A percentile compares a stretch with the other conserved stretches of the same genome.
phyloP scores from a whole-genome alignment of 92 coral and sea anemone genomes.

The Siderastrea radians region DNA sequence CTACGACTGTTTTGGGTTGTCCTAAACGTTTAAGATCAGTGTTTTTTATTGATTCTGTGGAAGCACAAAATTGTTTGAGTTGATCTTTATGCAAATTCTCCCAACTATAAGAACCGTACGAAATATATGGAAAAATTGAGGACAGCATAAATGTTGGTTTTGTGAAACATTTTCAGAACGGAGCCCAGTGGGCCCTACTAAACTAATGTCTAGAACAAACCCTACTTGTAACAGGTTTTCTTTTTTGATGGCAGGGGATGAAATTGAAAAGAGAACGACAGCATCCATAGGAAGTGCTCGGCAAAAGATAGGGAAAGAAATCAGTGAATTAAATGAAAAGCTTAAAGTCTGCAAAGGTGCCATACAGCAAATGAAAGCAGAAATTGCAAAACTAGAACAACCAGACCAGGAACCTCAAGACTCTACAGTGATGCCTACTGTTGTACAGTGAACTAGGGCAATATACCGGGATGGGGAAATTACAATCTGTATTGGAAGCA shows the following conservation, averaged over 20 bases:
- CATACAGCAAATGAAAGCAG: conserved; percentile 85
- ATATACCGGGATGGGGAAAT: background rate
- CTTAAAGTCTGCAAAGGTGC: conserved; percentile 91
- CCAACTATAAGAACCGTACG: no score
- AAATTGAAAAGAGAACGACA: conserved; percentile 86
- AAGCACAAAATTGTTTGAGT: no score
- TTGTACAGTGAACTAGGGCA: background rate
- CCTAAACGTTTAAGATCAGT: no score
- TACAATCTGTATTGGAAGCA: background rate
- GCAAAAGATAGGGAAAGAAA: conserved; percentile 94
- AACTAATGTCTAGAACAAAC: no score
- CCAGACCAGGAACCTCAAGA: conserved; percentile 76
- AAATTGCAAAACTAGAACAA: conserved; percentile 87
- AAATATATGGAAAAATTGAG: no score
- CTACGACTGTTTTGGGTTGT: no score
- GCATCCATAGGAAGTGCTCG: conserved; percentile 87
- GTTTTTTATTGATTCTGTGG: no score
- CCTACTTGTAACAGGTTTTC: no score
- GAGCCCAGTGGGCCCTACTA: no score
- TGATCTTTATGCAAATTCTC: no score
- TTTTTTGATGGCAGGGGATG: conserved; percentile 76
- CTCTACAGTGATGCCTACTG: background rate
- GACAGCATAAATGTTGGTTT: no score
- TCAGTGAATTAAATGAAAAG: conserved; percentile 89
- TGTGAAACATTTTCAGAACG: no score